Base-by-base conservation (phyloP, 2,888 invertebrate species). In the Teleogryllus oceanicus region DNA sequence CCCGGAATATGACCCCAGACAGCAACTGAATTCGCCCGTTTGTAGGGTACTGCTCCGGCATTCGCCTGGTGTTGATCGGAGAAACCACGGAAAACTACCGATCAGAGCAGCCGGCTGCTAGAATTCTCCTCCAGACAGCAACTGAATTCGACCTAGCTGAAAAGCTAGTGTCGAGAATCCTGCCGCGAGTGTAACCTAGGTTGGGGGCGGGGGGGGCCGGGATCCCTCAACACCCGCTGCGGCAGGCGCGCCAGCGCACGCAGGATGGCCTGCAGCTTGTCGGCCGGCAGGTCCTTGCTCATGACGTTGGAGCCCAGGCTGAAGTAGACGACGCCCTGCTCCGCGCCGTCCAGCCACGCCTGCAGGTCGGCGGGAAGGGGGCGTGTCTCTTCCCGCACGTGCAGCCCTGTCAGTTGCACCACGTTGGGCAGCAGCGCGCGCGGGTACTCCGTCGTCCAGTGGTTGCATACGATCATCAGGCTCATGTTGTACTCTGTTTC, bases 391-490 rank as follows among this genome's bases (percentile, higher is more conserved):
- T 18, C 76, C 24, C 76, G 76, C 77, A 79, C 49, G 74, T 79
- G 79, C 24, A 76, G 50, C 62, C 77, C 62, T 10, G 77, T 77
- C 24, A 79, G 79, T 76, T 84, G 83, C 49, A 84, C 81, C 50
- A 84, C 80, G 62, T 82, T 82, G 12, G 84, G 84, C 51, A 83
- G 78, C 16, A 79, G 78, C 5, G 82, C 80, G 2, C 81, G 78
- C 12, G 81, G 80, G 62, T 79, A 79, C 49, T 79, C 77, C 62
- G 74, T 77, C 37, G 77, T 77, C 77, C 77, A 77, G 37, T 79
- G 79, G 74, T 79, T 83, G 82, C 83, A 83, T 12, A 81, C 37
- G 76, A 83, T 77, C 11, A 83, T 76, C 50, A 84, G 80, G 78
- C 82, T 83, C 50, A 81, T 79, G 81, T 84, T 84, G 50, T 80